Evolutionary conservation across 2,113 vertebrate genomes (phyloP).

Genomic region (Pseudopipra pipra): DNA sequence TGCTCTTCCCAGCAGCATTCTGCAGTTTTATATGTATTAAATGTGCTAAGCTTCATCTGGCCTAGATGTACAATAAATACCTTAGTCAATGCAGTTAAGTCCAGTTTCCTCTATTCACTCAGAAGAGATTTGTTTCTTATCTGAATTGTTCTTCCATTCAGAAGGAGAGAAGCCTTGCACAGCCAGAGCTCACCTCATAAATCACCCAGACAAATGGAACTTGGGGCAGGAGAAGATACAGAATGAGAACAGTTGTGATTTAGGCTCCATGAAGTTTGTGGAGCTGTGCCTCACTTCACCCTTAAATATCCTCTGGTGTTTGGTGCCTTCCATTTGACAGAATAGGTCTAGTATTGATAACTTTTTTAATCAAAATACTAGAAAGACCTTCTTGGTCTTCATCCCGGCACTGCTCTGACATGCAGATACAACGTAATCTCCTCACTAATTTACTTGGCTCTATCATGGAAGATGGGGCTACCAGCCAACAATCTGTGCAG

Average conservation of each 20-base stretch:
- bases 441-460: not conserved
- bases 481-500: not conserved
- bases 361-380: not conserved
- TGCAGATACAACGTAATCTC: not conserved
- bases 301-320: not conserved
- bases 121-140: conserved; percentile 34
- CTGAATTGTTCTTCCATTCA: conserved; percentile 36
- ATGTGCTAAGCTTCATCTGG: conserved; percentile 30
- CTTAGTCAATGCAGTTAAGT: not conserved
- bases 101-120: conserved; percentile 43
- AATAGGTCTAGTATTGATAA: not conserved
- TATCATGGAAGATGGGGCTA: not conserved
- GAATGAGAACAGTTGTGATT: not conserved
- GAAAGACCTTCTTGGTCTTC: not conserved
- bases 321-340: not conserved
- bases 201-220: conserved; percentile 38
- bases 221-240: not conserved
- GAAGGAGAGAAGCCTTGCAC: not conserved
- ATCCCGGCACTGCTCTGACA: not conserved
- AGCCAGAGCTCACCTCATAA: not conserved
- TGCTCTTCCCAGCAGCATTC: not conserved
- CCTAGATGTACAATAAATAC: conserved; percentile 43
- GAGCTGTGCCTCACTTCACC: not conserved
- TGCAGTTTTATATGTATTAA: not conserved
- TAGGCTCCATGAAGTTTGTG: not conserved